Base-by-base conservation (phyloP, 2,888 invertebrate genomes). In the Ornithoptera alexandrae region DNA sequence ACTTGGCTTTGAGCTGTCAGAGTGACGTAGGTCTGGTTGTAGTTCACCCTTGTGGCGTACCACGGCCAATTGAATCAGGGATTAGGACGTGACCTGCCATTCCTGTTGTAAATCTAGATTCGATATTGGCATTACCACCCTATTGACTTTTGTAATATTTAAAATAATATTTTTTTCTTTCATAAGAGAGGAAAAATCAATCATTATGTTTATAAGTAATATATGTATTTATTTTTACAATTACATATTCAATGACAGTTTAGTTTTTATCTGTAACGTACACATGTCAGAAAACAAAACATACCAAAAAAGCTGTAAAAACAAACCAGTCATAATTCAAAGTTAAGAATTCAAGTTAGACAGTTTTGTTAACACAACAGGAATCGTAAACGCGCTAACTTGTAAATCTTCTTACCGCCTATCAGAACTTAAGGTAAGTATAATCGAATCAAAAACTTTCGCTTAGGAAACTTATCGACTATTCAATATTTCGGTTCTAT, bases 351-450 rank as follows among this genome's bases (percentile, higher is more conserved):
- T 62, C 50, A 62, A 70, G 36, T 70, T 57, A 62, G 66, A 70
- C 65, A 66, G 66, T 62, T 61, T 50, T 15, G 59, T 22, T 66
- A 50, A 59, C 59, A 71, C 65, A 62, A 68, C 64, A 56, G 64
- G 67, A 53, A 68, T 62, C 67, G 67, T 65, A 65, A 69, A 65
- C 62, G 58, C 39, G 62, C 58, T 57, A 66, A 70, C 66, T 70
- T 70, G 59, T 92, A 92, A 91, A 92, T 92, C 92, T 92, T 89
- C 86, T 74, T 81, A 84, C 83, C 86, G 87, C 88, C 90, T 92
- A 92, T 92, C 92, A 66, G 46, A 70, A 62, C 69, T 70, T 12
- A 53, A 30, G 24, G 39, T 42, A 68, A 62, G 50, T 59, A 24
- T 70, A 66, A 66, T 58, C 58, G 62, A 58, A 58, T 22, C 36